Percentiles rank a stretch among this genome's conserved stretches.
These are phyloP conservation scores for Hypsibius dujardini DNA, from an alignment of 1,140 invertebrate species.

Conservation along the genomic window DNA sequence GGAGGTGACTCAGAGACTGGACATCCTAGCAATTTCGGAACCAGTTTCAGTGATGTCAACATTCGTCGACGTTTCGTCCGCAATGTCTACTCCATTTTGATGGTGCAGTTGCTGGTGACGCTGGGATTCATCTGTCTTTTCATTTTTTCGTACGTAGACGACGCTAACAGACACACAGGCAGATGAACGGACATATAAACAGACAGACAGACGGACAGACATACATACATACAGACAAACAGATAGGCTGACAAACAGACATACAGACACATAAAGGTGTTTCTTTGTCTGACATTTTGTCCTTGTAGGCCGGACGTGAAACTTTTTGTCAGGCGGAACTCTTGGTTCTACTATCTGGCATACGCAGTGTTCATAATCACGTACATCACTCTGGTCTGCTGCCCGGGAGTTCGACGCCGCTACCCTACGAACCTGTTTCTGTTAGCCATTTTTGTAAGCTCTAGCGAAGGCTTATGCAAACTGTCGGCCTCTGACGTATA, in stretches of 20 bases:
- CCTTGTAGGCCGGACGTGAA: too few relatives aligned
- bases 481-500: too few relatives aligned
- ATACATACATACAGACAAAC: slow-evolving; percentile 14
- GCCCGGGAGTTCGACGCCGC: slow-evolving; percentile 31
- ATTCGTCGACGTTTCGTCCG: slow-evolving; percentile 10
- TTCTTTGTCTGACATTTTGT: slow-evolving; percentile 19
- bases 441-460: slow-evolving; percentile 38
- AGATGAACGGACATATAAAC: not conserved
- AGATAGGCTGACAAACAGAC: slow-evolving; percentile 15
- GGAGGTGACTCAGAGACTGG: too few relatives aligned
- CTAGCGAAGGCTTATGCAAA: too few relatives aligned
- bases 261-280: not conserved
- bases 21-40: slow-evolving; percentile 5
- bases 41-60: not conserved
- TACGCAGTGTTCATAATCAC: slow-evolving; percentile 33
- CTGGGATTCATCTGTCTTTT: slow-evolving; percentile 24
- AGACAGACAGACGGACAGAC: too few relatives aligned
- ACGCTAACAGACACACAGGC: not conserved
- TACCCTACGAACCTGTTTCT: slow-evolving; percentile 38
- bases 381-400: slow-evolving; percentile 34
- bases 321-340: slow-evolving; percentile 24
- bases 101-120: slow-evolving; percentile 23
- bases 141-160: slow-evolving; percentile 21
- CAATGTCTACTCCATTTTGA: slow-evolving; percentile 23
- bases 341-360: slow-evolving; percentile 27